Evolutionary conservation across 2,113 vertebrate genomes (phyloP).

Genomic region (Proterorhinus semilunaris): DNA sequence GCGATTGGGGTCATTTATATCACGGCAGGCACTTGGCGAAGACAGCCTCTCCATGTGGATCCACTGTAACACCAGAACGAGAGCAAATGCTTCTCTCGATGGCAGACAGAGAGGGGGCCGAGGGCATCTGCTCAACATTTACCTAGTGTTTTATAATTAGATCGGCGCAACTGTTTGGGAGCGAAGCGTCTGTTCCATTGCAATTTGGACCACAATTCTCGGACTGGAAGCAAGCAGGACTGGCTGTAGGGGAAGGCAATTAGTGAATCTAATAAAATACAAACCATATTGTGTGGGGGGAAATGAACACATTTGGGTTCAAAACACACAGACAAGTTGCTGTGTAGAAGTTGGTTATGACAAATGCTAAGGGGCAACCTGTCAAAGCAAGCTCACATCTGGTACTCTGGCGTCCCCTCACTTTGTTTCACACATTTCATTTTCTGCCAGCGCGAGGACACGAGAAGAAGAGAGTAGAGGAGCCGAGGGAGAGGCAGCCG

Average conservation of each 20-base stretch:
- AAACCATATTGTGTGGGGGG: constrained; percentile 58
- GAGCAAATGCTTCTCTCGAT: constrained; percentile 75
- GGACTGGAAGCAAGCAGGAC: constrained; percentile 46
- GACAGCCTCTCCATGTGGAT: constrained; percentile 60
- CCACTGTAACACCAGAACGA: constrained; percentile 73
- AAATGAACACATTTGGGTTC: constrained; percentile 48
- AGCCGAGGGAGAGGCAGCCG: constrained; percentile 21
- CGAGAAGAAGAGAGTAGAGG: constrained; percentile 31
- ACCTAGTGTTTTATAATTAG: constrained; percentile 78
- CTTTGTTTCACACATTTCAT: constrained; percentile 38
- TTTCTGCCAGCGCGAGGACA: constrained; percentile 39
- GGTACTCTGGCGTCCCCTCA: constrained; percentile 33
- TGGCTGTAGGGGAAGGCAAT: constrained; percentile 56
- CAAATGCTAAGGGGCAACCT: constrained; percentile 61
- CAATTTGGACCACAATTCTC: constrained; percentile 61
- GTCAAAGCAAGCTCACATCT: constrained; percentile 60
- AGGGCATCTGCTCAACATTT: constrained; percentile 80
- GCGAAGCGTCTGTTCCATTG: constrained; percentile 71
- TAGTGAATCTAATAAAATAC: constrained; percentile 64
- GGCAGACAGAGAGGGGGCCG: constrained; percentile 61
- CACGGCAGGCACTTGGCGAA: constrained; percentile 55
- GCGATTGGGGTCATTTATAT: constrained; percentile 66
- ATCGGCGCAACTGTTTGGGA: constrained; percentile 72
- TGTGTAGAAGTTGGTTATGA: constrained; percentile 49
- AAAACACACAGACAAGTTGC: constrained; percentile 41